Percentiles rank a stretch among this genome's conserved stretches.
Conservation (phyloP, 2,888 invertebrate species). For the Thereva nobilitata region DNA sequence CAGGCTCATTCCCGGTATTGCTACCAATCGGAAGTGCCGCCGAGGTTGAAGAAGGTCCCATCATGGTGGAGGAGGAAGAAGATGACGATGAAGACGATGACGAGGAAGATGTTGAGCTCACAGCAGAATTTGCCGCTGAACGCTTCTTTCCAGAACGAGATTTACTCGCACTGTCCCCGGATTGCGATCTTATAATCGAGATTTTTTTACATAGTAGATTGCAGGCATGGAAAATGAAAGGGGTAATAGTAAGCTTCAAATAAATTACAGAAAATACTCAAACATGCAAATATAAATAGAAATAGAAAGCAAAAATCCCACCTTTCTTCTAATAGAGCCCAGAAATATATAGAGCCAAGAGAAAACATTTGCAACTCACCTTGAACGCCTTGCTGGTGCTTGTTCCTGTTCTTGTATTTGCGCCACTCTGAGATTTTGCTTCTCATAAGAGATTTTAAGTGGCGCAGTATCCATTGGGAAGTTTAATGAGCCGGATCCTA, state of each 20-base stretch:
- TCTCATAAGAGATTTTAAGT: constrained; percentile 60
- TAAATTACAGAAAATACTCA: constrained; percentile 11
- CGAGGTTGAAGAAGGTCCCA: constrained; percentile 44
- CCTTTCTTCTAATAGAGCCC: background rate
- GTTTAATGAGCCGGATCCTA: constrained; percentile 47
- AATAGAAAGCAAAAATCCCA: constrained; percentile 21
- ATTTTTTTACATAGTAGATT: constrained; percentile 34
- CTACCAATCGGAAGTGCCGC: constrained; percentile 39
- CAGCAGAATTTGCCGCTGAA: constrained; percentile 48
- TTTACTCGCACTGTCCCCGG: constrained; percentile 46
- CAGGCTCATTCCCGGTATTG: constrained; percentile 33
- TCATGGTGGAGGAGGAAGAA: constrained; percentile 39
- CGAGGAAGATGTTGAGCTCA: constrained; percentile 42
- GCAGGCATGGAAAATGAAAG: constrained; percentile 44
- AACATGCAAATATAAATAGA: constrained; percentile 1
- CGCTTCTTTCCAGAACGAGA: constrained; percentile 56
- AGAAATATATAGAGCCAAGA: background rate
- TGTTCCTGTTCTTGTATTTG: constrained; percentile 59
- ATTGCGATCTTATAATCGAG: constrained; percentile 45
- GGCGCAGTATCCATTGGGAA: constrained; percentile 58
- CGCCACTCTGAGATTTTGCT: constrained; percentile 59
- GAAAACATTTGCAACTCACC: constrained; percentile 55
- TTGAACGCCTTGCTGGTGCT: constrained; percentile 62
- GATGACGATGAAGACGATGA: constrained; percentile 44
- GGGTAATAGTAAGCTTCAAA: constrained; percentile 38